phyloP scores from a whole-genome alignment of 1,140 invertebrate species.

The Euura lappo region DNA sequence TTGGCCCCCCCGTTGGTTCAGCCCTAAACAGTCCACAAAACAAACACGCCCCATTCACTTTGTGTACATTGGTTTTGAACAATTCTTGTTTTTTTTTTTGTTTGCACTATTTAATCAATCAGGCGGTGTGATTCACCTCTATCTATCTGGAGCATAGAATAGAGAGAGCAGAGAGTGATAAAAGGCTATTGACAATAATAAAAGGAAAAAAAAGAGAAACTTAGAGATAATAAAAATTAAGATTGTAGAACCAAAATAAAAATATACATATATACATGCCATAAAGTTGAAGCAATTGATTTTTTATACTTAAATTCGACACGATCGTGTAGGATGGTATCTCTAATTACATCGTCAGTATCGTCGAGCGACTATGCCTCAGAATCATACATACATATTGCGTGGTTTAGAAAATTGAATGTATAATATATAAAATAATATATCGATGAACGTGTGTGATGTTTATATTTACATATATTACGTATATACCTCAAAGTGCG shows the following conservation, averaged over 20 bases:
- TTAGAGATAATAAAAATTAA: no score
- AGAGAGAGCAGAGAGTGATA: no score
- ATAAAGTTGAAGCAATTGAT: no score
- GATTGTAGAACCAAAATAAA: no score
- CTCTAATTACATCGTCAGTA: no score
- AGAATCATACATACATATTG: slow-evolving; percentile 1
- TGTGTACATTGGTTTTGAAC: slow-evolving; percentile 31
- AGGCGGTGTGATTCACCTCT: no score
- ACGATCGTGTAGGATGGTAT: no score
- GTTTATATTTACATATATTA: not conserved
- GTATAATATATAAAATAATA: not conserved
- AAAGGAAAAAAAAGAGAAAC: not conserved
- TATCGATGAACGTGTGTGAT: no score
- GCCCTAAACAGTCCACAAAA: slow-evolving; percentile 62
- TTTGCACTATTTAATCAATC: not conserved
- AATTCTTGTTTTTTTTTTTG: not conserved
- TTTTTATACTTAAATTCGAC: no score
- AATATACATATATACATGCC: no score
- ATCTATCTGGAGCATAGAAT: not conserved
- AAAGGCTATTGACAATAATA: not conserved
- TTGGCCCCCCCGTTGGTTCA: slow-evolving; percentile 62
- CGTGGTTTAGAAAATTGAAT: not conserved
- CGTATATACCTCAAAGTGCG: not conserved
- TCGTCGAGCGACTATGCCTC: not conserved
- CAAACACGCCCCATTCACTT: slow-evolving; percentile 54